Evolutionary conservation across 2,888 invertebrate genomes (phyloP), one percentile per base, ranked within the genome.

Genomic region (Drosophila neonasuta): DNA sequence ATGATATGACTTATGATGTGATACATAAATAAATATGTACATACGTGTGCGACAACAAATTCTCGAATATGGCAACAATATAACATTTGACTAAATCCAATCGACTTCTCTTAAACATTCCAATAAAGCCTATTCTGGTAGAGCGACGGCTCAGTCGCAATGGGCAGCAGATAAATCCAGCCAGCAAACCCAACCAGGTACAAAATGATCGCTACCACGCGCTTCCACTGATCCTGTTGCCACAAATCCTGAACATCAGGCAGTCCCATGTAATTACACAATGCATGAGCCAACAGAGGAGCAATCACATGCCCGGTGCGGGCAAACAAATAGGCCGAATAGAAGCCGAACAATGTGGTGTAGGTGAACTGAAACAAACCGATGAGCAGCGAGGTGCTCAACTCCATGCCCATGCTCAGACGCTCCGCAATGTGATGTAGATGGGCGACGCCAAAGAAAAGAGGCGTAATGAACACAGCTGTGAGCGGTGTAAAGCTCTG

Each of bases 191-290:
- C 98, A 6, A 94, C 78, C 3, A 97, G 89, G 90, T 96, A 97
- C 60, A 95, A 92, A 45, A 91, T 90, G 29, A 94, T 92, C 2
- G 96, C 92, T 24, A 95, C 89, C 11, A 92, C 89, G 75, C 95
- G 93, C 78, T 95, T 93, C 5, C 93, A 92, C 65, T 92, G 63
- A 56, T 86, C 83, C 52, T 90, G 94, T 20, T 92, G 92, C 65
- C 93, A 88, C 3, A 96, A 91, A 88, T 96, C 97, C 3, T 93
- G 92, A 73, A 98, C 92, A 90, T 97, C 96, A 0, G 98, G 98
- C 88, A 98, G 95, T 7, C 98, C 98, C 97, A 99, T 97, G 91
- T 97, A 96, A 91, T 99, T 99, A 91, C 99, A 99, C 90, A 98
- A 97, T 34, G 97, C 95, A 90, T 99, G 99, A 1, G 95, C 97